Evolutionary conservation across 2,888 invertebrate species (phyloP).

Genomic region (Helleia helle): DNA sequence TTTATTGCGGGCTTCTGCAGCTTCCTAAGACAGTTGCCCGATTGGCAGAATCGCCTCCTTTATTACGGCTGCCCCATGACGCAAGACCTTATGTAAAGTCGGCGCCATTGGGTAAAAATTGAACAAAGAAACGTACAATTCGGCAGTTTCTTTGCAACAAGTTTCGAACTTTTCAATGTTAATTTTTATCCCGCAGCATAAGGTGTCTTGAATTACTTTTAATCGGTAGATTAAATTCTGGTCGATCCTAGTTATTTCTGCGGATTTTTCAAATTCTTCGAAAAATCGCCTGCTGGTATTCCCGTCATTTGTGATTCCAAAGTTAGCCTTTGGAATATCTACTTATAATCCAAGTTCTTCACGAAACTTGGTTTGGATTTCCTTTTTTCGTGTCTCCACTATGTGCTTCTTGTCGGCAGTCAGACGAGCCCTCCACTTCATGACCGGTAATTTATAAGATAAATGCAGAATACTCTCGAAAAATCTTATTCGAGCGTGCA

Average conservation of each 20-base stretch:
- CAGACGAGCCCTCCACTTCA: too few species aligned
- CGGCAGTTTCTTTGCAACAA: not conserved
- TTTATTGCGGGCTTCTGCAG: constrained; percentile 20
- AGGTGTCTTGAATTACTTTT: constrained; percentile 7
- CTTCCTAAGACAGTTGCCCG: not conserved
- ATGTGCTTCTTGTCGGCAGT: too few species aligned
- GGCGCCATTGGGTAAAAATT: not conserved
- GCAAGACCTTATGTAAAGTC: not conserved
- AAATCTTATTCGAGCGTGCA: too few species aligned
- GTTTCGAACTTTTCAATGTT: not conserved
- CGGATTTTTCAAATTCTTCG: constrained; percentile 17
- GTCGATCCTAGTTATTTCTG: constrained; percentile 26
- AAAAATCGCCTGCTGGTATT: constrained; percentile 28
- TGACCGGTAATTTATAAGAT: too few species aligned
- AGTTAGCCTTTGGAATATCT: constrained; percentile 26
- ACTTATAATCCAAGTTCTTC: constrained; percentile 22
- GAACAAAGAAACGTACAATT: not conserved
- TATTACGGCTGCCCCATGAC: not conserved
- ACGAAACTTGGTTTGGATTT: constrained; percentile 17
- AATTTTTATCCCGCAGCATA: constrained; percentile 8
- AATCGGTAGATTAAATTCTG: constrained; percentile 3
- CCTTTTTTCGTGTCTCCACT: too few species aligned
- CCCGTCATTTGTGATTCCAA: constrained; percentile 29
- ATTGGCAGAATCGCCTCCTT: not conserved
- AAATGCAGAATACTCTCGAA: too few species aligned